These are phyloP conservation scores for Varanus komodoensis DNA, from an alignment of 2,113 vertebrate genomes.

Conservation along the genomic window DNA sequence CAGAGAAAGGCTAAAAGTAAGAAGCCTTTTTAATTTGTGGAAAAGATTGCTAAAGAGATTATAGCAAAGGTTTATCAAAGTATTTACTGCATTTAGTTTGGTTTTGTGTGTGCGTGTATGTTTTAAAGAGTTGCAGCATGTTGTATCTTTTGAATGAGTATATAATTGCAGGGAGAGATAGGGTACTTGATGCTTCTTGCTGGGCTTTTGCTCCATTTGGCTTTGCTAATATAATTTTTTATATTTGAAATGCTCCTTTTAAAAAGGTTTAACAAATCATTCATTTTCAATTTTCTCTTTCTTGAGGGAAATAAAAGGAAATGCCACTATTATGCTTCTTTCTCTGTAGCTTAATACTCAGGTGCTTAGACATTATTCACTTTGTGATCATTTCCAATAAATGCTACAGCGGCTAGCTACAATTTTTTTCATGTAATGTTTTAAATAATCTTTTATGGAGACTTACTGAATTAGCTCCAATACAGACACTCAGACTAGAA, in stretches of 20 bases:
- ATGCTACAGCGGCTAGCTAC: not conserved
- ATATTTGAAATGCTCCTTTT: constrained; percentile 21
- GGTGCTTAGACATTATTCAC: not conserved
- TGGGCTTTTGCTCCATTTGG: not conserved
- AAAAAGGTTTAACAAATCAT: constrained; percentile 14
- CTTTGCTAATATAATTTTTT: not conserved
- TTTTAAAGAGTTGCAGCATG: not conserved
- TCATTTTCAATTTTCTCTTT: constrained; percentile 9
- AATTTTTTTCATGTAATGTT: not conserved
- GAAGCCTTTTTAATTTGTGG: not conserved
- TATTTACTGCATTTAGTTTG: not conserved
- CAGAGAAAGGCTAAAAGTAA: not conserved
- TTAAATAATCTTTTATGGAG: constrained; percentile 10
- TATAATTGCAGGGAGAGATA: not conserved
- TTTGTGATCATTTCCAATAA: constrained; percentile 8
- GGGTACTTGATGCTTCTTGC: not conserved
- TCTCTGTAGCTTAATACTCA: constrained; percentile 1
- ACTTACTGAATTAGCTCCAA: not conserved
- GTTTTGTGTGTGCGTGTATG: too few species aligned
- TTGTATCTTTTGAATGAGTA: not conserved
- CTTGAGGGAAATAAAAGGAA: constrained; percentile 19
- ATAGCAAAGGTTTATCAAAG: not conserved
- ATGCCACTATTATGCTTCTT: constrained; percentile 14
- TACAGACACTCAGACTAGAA: not conserved
- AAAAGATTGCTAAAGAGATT: not conserved